Base-by-base conservation (phyloP, 2,888 invertebrate genomes). In the Steromphala cineraria region DNA sequence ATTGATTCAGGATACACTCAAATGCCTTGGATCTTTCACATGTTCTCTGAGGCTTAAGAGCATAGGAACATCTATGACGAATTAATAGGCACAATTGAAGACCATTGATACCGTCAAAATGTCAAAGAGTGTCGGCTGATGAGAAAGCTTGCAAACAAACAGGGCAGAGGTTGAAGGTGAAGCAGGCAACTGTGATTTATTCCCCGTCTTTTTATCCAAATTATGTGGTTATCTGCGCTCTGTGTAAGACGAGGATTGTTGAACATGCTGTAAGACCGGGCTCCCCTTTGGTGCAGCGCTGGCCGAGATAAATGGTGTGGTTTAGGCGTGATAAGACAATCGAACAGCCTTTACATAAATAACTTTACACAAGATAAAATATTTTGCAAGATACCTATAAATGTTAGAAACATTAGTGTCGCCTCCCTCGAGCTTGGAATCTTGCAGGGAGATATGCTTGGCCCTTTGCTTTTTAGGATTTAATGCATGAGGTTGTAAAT, bases 361-460 rank as follows among this genome's bases (percentile, higher is more conserved):
- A 62, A 62, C 62, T 28, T 62, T 62, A 62, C 62, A 62, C 62
- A 62, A 62, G 62, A 62, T 62, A 62, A 62, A 62, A 62, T 62
- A 62, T 62, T 62, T 62, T 46, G 62, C 15, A 28, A 28, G 62
- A 62, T 62, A 28, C 28, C 21, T 62, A 21, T 28, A 62, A 62
- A 62, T 62, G 62, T 28, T 28, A 62, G 28, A 62, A 28, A 62
- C 62, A 62, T 62, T 13, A 28, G 15, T 62, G 62, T 24, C 62
- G 24, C 28, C 62, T 62, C 24, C 28, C 62, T 62, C 62, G 13
- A 28, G 62, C 28, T 24, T 62, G 62, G 24, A 62, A 62, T 28
- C 28, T 62, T 7, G 15, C 21, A 62, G 17, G 62, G 62, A 62
- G 62, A 62, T 62, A 15, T 17, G 24, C 62, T 28, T 28, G 28